Evolutionary conservation across 2,113 vertebrate species (phyloP), one percentile per base, ranked within the genome.

Genomic region (Chloroceryle aenea): DNA sequence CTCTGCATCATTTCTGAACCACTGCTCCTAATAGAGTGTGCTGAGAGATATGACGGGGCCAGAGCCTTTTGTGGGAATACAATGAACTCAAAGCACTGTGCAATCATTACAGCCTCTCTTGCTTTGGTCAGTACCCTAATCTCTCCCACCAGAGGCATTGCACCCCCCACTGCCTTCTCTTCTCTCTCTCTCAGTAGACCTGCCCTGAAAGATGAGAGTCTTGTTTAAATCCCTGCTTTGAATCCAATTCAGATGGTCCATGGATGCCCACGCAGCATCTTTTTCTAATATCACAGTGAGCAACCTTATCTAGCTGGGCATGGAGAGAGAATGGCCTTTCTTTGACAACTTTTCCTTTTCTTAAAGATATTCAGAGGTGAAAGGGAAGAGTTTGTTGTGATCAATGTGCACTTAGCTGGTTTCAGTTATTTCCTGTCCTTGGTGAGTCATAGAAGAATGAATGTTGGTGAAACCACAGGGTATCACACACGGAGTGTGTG

Each of bases 381-480:
- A 81, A 80, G 34, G 27, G 34, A 59, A 34, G 38, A 61, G 18
- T 27, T 89, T 36, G 34, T 40, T 62, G 42, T 32, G 29, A 34
- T 73, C 42, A 62, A 15, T 0, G 0, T 13, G 6, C 29, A 13
- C 17, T 10, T 27, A 20, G 13, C 10, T 73, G 9, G 7, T 42
- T 82, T 73, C 1, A 1, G 13, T n/a, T 47, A 23, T 56, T 86
- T 82, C 22, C 16, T 20, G 9, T 68, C 52, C 59, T 26, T 61
- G 16, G 30, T 26, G 32, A 66, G 34, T 16, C 34, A 58, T 13
- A 50, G 47, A 56, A 86, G 64, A 52, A 40, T 23, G 11, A 38
- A 2, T 36, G 17, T 47, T n/a, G 29, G 18, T 73, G 29, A 81
- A 58, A 72, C 40, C 32, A 40, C 38, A 40, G 38, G 9, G 38